These are phyloP conservation scores for Poecilus cupreus DNA, from an alignment of 2,888 invertebrate species.

Conservation along the genomic window DNA sequence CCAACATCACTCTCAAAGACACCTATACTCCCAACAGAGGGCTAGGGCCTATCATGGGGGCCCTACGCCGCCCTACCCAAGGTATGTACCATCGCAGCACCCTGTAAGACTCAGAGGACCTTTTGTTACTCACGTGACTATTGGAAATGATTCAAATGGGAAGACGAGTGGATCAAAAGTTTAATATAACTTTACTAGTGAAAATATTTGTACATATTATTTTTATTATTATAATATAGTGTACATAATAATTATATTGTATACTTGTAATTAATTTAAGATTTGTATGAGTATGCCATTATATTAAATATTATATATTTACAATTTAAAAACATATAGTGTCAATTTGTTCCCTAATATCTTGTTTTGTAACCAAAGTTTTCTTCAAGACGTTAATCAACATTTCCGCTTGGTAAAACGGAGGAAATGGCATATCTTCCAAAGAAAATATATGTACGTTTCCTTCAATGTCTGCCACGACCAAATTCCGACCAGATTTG, in stretches of 20 bases:
- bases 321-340: not conserved
- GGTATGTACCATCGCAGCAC: slow-evolving; percentile 57
- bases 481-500: slow-evolving; percentile 80
- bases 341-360: slow-evolving; percentile 74
- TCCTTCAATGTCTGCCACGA: slow-evolving; percentile 82
- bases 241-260: not conserved
- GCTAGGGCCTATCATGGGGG: slow-evolving; percentile 53
- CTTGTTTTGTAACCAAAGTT: slow-evolving; percentile 79
- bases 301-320: slow-evolving; percentile 3
- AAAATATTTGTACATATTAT: not conserved
- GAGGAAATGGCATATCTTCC: slow-evolving; percentile 84
- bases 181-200: slow-evolving; percentile 41
- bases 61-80: slow-evolving; percentile 60
- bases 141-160: slow-evolving; percentile 73
- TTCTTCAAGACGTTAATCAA: slow-evolving; percentile 79
- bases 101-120: slow-evolving; percentile 73
- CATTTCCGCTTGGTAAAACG: slow-evolving; percentile 80
- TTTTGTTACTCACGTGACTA: slow-evolving; percentile 79
- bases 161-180: slow-evolving; percentile 65
- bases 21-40: slow-evolving; percentile 47
- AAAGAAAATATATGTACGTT: slow-evolving; percentile 81
- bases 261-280: not conserved
- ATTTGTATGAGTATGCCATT: not conserved
- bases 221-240: not conserved
- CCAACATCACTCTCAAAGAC: slow-evolving; percentile 59